Percentiles rank a stretch among this genome's conserved stretches.
These are phyloP conservation scores for Rotaria macrura DNA, from an alignment of 2,888 invertebrate species.

Conservation along the genomic window DNA sequence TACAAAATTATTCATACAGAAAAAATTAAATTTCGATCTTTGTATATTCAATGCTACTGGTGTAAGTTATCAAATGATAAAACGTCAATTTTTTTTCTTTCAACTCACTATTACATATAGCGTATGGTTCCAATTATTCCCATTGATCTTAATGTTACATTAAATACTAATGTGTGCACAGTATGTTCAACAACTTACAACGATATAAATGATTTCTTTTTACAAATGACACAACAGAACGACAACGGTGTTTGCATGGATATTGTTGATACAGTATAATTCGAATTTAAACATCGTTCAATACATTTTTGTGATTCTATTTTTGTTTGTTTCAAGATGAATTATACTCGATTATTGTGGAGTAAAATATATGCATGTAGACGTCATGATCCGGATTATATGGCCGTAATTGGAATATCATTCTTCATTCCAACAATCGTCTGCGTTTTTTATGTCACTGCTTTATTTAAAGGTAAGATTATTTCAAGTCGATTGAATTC, in stretches of 20 bases:
- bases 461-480: background rate
- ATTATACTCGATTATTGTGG: constrained; percentile 10
- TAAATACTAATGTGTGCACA: constrained; percentile 3
- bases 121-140: background rate
- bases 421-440: background rate
- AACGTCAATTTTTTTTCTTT: too few relatives aligned
- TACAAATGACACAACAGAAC: background rate
- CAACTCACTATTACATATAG: background rate
- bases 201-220: background rate
- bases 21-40: background rate
- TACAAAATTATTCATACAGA: background rate
- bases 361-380: constrained; percentile 2
- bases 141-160: constrained; percentile 1
- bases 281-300: too few relatives aligned
- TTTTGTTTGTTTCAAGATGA: background rate
- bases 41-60: constrained; percentile 7
- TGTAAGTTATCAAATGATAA: background rate
- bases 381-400: constrained; percentile 16
- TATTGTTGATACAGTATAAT: constrained; percentile 13
- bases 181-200: background rate
- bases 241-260: background rate
- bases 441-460: constrained; percentile 3
- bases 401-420: background rate
- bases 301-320: too few relatives aligned
- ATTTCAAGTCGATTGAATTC: too few relatives aligned